phyloP scores from a whole-genome alignment of 1,140 invertebrate genomes.

The Ceratoteleas bidentatus region DNA sequence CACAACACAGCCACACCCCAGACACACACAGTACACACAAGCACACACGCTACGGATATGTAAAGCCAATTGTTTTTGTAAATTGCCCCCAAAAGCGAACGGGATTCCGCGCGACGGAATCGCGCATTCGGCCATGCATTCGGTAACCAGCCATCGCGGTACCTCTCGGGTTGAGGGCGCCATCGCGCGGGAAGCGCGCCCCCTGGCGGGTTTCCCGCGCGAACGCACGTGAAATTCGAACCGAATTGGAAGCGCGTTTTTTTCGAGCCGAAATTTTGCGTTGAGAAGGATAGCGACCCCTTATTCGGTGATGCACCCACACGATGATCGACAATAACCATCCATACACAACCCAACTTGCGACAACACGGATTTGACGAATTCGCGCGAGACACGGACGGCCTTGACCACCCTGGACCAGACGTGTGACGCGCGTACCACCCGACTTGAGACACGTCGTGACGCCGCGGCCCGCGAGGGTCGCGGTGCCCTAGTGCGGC shows the following conservation, averaged over 20 bases:
- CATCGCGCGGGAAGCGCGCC: conserved; percentile 55
- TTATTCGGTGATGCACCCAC: conserved; percentile 78
- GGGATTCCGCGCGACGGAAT: conserved; percentile 26
- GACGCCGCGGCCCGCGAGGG: conserved; percentile 13
- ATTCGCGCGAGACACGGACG: neutral
- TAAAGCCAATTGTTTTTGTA: conserved; percentile 83
- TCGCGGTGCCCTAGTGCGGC: conserved; percentile 67
- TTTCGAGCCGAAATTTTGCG: conserved; percentile 51
- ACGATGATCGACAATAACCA: conserved; percentile 65
- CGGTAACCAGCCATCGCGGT: conserved; percentile 20
- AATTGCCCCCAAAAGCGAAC: conserved; percentile 73
- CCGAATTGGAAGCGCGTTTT: conserved; percentile 34
- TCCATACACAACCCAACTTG: conserved; percentile 43
- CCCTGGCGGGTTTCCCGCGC: conserved; percentile 38
- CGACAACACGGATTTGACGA: conserved; percentile 68
- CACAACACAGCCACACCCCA: conserved; percentile 69
- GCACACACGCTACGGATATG: conserved; percentile 81
- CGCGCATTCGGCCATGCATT: conserved; percentile 57
- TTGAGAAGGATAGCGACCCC: conserved; percentile 70
- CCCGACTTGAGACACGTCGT: conserved; percentile 40
- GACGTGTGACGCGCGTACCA: conserved; percentile 25
- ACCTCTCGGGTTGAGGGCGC: conserved; percentile 39
- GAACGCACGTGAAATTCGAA: conserved; percentile 32
- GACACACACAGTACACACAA: conserved; percentile 68
- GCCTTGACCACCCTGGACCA: conserved; percentile 11